Evolutionary conservation across 2,113 vertebrate species (phyloP), one percentile per base, ranked within the genome.

Genomic region (Takifugu bimaculatus): DNA sequence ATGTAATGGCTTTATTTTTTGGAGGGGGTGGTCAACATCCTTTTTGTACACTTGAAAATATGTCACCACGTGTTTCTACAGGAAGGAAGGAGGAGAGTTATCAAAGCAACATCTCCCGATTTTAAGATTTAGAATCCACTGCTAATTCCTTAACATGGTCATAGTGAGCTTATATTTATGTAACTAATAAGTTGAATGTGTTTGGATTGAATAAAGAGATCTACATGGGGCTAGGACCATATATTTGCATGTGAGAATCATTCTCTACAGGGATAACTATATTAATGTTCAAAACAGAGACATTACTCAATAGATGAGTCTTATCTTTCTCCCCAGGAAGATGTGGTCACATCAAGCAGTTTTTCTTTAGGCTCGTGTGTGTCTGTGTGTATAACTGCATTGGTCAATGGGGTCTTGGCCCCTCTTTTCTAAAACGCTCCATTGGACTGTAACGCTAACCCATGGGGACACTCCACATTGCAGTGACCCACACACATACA

Each of bases 401-500:
- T 54, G 77, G 77, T 85, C 75, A 68, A 81, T 81, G 50, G 62
- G 78, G 80, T 80, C 15, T n/a, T 48, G 59, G 54, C 78, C 82
- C 72, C 75, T 72, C 54, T 65, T 79, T 78, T 85, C 63, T 79
- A 77, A 82, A 81, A 78, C 28, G 79, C 54, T 88, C 79, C 82
- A 81, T 54, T 88, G 86, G 79, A 78, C 69, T 83, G 82, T 82
- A 74, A 79, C 76, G 26, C 63, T 81, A 81, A 85, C 83, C 82
- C 74, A 4, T 35, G 44, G 81, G 81, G 78, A 82, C 77, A 71
- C 66, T 79, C 71, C 65, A 55, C 65, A 72, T 72, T 51, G 53
- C 4, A 42, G 49, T 80, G 80, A 80, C 80, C 43, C 44, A 75
- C 79, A 77, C 79, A 44, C 73, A 62, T 72, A 76, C 58, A 77